Conservation (phyloP, 2,797 vertebrate genomes). For the Pipistrellus nathusii region DNA sequence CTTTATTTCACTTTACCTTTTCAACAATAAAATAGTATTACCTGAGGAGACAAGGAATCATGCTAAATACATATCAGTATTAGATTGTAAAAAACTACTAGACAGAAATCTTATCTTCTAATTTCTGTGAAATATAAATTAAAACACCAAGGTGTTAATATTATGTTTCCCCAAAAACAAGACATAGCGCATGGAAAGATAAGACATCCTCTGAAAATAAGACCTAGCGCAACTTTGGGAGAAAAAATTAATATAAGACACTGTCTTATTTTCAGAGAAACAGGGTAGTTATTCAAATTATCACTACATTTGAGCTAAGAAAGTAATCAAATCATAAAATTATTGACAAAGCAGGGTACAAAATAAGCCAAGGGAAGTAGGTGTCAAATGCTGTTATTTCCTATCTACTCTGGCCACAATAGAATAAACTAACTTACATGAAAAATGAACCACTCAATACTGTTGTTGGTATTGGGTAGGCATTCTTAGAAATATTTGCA, state of each 20-base stretch:
- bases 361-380: neutral
- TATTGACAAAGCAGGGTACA: neutral
- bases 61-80: neutral
- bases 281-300: neutral
- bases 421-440: neutral
- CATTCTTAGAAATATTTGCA: neutral
- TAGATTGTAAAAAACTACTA: neutral
- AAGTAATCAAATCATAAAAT: neutral
- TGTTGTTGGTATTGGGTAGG: neutral
- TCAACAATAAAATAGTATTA: neutral
- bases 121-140: conserved; percentile 39
- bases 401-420: neutral
- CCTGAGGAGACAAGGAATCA: neutral
- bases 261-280: too few relatives aligned
- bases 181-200: too few relatives aligned
- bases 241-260: too few relatives aligned
- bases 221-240: too few relatives aligned
- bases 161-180: too few relatives aligned
- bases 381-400: conserved; percentile 15
- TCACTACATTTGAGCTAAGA: neutral
- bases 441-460: neutral
- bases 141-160: neutral
- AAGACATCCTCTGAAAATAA: too few relatives aligned
- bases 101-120: neutral
- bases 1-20: neutral